Evolutionary conservation across 2,113 vertebrate genomes (phyloP).

Genomic region (Eretmochelys imbricata): DNA sequence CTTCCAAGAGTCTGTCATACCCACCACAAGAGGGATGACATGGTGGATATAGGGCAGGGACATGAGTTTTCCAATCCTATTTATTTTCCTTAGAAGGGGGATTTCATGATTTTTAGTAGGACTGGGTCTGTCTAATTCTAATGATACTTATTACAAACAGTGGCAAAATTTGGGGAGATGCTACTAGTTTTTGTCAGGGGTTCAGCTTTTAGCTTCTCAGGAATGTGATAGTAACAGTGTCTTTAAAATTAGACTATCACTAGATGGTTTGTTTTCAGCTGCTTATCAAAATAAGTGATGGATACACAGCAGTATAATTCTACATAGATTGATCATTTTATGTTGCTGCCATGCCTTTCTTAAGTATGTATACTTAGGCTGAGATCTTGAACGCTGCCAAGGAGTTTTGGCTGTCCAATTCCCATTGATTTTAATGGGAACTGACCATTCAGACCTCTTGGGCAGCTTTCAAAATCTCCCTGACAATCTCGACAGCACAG

Average conservation of each 20-base stretch:
- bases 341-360: not conserved
- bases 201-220: not conserved
- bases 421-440: not conserved
- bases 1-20: not conserved
- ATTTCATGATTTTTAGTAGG: not conserved
- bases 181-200: not conserved
- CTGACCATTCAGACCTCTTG: not conserved
- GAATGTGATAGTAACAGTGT: not conserved
- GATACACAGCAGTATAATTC: not conserved
- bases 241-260: not conserved
- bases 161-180: not conserved
- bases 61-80: not conserved
- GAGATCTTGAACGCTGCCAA: not conserved
- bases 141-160: not conserved
- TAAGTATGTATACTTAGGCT: not conserved
- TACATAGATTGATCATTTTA: not conserved
- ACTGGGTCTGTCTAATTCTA: not conserved
- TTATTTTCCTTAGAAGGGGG: not conserved
- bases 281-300: not conserved
- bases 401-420: not conserved
- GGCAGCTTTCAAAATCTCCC: not conserved
- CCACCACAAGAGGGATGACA: not conserved
- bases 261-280: not conserved
- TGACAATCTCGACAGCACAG: rapidly evolving
- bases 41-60: not conserved